Evolutionary conservation across 2,888 invertebrate genomes (phyloP).

Genomic region (Drosophila dives): DNA sequence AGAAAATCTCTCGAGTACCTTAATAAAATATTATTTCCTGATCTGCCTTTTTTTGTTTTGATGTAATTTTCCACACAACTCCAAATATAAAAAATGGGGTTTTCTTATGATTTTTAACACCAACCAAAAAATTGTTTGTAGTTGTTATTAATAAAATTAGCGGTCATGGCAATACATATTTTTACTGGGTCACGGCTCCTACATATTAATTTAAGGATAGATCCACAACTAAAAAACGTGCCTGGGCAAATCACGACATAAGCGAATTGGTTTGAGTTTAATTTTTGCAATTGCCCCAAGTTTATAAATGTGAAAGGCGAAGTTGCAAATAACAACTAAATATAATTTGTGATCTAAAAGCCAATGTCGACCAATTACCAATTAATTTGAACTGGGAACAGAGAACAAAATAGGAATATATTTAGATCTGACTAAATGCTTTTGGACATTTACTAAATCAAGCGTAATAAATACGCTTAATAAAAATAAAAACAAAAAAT

Average conservation of each 20-base stretch:
- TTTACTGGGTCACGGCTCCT: slow-evolving; percentile 39
- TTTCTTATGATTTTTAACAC: neutral
- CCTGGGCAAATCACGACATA: slow-evolving; percentile 6
- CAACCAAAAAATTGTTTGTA: slow-evolving; percentile 2
- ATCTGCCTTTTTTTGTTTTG: slow-evolving; percentile 1
- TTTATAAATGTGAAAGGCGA: slow-evolving; percentile 43
- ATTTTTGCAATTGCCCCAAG: slow-evolving; percentile 21
- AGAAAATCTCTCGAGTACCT: neutral
- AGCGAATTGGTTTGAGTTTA: slow-evolving; percentile 11
- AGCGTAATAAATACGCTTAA: neutral
- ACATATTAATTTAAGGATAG: slow-evolving; percentile 40
- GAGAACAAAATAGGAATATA: neutral
- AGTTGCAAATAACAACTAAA: neutral
- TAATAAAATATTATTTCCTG: neutral
- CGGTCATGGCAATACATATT: slow-evolving; percentile 23
- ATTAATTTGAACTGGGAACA: neutral
- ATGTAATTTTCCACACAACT: slow-evolving; percentile 13
- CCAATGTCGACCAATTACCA: slow-evolving; percentile 5
- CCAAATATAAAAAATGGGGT: neutral
- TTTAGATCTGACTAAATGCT: neutral
- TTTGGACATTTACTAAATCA: neutral
- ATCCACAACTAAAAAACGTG: slow-evolving; percentile 27
- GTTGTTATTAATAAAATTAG: slow-evolving; percentile 4
- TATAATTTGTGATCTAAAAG: slow-evolving; percentile 15
- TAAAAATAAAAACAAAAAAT: neutral